Percentiles rank a stretch among this genome's conserved stretches.
Conservation (phyloP, 2,797 vertebrate species). For the Podargus strigoides region DNA sequence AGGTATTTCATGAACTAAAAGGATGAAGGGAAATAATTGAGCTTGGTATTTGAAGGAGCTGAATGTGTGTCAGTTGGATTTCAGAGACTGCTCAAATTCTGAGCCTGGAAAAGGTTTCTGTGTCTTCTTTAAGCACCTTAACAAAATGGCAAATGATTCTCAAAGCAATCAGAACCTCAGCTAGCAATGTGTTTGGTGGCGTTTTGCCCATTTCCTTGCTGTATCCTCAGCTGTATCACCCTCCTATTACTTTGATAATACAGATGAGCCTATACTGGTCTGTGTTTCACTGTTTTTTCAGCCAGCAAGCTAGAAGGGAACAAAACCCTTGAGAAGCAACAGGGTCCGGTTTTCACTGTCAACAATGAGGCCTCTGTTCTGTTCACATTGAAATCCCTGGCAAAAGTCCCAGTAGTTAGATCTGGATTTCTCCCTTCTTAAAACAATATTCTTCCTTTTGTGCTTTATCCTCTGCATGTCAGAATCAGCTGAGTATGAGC, state of each 20-base stretch:
- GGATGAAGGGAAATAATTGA: background rate
- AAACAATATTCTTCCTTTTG: slow-evolving; percentile 54
- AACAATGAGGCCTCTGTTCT: slow-evolving; percentile 6
- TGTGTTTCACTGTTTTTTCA: background rate
- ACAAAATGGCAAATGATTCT: background rate
- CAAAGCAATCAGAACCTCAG: background rate
- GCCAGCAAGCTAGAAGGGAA: background rate
- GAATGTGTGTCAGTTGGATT: background rate
- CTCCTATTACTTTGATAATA: background rate
- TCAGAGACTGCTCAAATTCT: background rate
- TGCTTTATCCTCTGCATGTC: slow-evolving; percentile 15
- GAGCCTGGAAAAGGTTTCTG: background rate
- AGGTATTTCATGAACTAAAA: background rate
- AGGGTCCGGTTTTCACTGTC: slow-evolving; percentile 24
- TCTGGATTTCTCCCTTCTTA: slow-evolving; percentile 45
- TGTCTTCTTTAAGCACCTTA: background rate
- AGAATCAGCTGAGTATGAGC: slow-evolving; percentile 64
- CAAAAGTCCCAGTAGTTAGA: slow-evolving; percentile 20
- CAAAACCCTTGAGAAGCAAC: slow-evolving; percentile 19
- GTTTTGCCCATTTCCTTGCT: background rate
- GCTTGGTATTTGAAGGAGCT: background rate
- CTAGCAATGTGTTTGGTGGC: background rate
- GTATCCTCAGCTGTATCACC: background rate
- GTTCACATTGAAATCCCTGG: slow-evolving; percentile 8
- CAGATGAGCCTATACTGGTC: background rate